Percentiles rank a stretch among this genome's conserved stretches.
These are phyloP conservation scores for Chaetura pelagica DNA, from an alignment of 2,113 vertebrate genomes.

Conservation along the genomic window DNA sequence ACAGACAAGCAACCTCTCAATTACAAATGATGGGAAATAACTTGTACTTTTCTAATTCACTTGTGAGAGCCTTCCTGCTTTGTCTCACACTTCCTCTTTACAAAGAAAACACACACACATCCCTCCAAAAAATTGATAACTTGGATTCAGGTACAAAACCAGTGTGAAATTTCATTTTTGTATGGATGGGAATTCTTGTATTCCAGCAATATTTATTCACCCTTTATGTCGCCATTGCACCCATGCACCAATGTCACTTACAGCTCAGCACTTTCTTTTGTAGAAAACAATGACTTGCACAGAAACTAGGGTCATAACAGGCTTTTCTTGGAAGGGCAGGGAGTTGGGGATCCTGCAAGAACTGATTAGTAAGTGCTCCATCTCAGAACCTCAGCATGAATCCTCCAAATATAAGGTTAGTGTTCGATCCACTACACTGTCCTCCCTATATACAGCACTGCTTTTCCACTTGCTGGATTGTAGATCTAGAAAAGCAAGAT, in stretches of 20 bases:
- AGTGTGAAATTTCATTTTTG: neutral
- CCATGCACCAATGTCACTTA: neutral
- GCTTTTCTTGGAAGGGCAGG: neutral
- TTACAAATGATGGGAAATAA: neutral
- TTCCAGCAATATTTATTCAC: neutral
- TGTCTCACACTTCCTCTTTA: neutral
- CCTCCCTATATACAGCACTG: neutral
- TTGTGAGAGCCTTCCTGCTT: neutral
- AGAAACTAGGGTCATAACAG: neutral
- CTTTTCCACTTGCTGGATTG: neutral
- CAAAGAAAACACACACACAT: neutral
- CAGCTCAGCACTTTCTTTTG: neutral
- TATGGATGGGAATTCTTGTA: neutral
- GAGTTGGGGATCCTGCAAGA: neutral
- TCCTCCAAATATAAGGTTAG: neutral
- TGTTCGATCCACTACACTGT: fast-evolving
- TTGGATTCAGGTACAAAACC: neutral
- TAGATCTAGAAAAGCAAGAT: neutral
- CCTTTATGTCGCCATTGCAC: fast-evolving
- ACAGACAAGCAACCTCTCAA: neutral
- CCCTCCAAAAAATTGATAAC: fast-evolving
- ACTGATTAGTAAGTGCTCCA: neutral
- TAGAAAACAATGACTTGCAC: neutral
- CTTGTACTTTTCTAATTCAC: neutral
- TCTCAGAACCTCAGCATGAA: neutral